These are phyloP conservation scores for Synaphobranchus kaupii DNA, from an alignment of 2,797 vertebrate species.

Conservation along the genomic window DNA sequence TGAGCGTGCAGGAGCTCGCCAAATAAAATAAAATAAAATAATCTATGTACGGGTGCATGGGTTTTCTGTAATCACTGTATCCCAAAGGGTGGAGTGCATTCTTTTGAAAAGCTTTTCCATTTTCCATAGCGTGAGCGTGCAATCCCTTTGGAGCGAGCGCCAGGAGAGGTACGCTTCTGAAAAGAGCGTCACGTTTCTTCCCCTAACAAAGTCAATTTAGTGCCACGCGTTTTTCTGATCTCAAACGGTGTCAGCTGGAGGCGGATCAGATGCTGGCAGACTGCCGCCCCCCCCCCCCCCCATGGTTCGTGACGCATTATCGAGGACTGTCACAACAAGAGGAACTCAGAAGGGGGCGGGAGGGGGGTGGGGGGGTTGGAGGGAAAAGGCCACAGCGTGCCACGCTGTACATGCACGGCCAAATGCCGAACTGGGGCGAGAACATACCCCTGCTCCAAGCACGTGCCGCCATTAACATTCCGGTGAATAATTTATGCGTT, in stretches of 20 bases:
- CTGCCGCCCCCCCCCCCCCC: not conserved
- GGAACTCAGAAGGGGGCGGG: not conserved
- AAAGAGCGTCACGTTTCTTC: slow-evolving; percentile 26
- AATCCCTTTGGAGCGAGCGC: not conserved
- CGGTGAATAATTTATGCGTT: slow-evolving; percentile 42
- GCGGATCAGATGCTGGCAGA: slow-evolving; percentile 34
- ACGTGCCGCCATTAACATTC: slow-evolving; percentile 38
- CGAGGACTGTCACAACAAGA: not conserved
- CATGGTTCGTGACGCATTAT: slow-evolving; percentile 41
- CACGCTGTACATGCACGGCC: not conserved
- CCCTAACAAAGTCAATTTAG: slow-evolving; percentile 49
- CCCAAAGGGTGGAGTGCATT: not conserved
- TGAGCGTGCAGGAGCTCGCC: not conserved
- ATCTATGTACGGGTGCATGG: slow-evolving; percentile 21
- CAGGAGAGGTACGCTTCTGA: slow-evolving; percentile 24
- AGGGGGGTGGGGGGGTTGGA: not conserved
- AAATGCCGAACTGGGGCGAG: not conserved
- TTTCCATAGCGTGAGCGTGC: not conserved
- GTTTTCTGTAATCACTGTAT: slow-evolving; percentile 16
- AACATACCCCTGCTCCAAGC: slow-evolving; percentile 23
- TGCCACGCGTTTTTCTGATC: slow-evolving; percentile 39
- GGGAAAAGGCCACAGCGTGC: not conserved
- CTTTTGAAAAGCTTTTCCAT: not conserved
- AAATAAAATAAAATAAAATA: slow-evolving; percentile 13
- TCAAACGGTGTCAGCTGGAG: slow-evolving; percentile 46